phyloP scores from a whole-genome alignment of 2,113 vertebrate genomes.

The Brienomyrus longianalis region DNA sequence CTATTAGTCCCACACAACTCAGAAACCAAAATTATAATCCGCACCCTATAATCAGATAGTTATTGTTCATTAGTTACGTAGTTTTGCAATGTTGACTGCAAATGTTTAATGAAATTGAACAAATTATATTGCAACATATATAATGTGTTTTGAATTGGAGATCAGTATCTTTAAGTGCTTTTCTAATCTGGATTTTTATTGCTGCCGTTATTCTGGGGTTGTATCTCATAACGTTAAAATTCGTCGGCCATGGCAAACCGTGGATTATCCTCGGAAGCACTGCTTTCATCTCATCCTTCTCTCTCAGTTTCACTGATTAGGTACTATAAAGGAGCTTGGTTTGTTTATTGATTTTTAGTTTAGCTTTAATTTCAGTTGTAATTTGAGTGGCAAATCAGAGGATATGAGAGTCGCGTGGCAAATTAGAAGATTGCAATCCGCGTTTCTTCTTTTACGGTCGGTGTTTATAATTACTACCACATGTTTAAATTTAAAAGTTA shows the following conservation, averaged over 20 bases:
- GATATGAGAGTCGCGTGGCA: neutral
- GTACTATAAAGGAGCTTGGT: neutral
- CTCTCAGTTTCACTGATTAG: neutral
- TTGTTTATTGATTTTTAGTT: neutral
- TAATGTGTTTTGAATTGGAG: neutral
- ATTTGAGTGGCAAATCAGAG: neutral
- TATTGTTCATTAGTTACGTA: neutral
- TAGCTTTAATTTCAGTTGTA: too few relatives aligned
- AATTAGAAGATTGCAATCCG: neutral
- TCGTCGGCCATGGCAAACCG: neutral
- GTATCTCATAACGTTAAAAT: neutral
- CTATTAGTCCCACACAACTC: neutral
- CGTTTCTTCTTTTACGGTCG: constrained; percentile 17
- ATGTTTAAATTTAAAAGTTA: constrained; percentile 59
- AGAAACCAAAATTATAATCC: neutral
- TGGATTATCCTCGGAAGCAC: neutral
- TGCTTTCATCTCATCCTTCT: neutral
- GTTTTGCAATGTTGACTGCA: neutral
- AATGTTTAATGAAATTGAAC: neutral
- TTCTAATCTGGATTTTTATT: neutral
- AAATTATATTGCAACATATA: neutral
- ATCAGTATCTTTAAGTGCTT: neutral
- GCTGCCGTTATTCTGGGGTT: neutral
- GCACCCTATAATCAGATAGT: neutral
- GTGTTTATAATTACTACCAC: constrained; percentile 52